A percentile compares a stretch with the other conserved stretches of the same genome.
Conservation (phyloP, 1,140 invertebrate species). For the Danaus plexippus region DNA sequence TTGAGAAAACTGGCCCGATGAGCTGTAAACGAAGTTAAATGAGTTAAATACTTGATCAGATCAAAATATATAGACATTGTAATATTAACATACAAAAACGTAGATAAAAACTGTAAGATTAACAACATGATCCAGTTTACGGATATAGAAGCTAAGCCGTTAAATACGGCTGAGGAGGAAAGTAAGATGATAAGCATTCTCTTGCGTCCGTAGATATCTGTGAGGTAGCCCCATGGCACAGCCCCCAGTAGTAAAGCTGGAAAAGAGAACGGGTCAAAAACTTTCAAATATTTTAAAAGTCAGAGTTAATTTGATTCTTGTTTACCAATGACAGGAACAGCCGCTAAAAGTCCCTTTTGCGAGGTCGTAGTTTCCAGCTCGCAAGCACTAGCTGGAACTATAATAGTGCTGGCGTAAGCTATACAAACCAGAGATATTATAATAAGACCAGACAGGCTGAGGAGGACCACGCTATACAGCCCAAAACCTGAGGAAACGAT, state of each 20-base stretch:
- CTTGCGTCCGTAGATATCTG: slow-evolving; percentile 75
- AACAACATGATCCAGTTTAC: slow-evolving; percentile 56
- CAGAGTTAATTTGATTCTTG: slow-evolving; percentile 1
- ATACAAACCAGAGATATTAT: slow-evolving; percentile 40
- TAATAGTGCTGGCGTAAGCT: slow-evolving; percentile 32
- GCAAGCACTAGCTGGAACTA: slow-evolving; percentile 48
- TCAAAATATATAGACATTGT: no score
- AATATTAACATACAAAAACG: slow-evolving; percentile 39
- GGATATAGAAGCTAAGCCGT: slow-evolving; percentile 40
- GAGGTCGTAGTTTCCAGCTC: slow-evolving; percentile 41
- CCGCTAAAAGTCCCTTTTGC: slow-evolving; percentile 46
- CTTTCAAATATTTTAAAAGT: not conserved
- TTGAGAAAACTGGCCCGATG: slow-evolving; percentile 35
- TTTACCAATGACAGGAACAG: slow-evolving; percentile 46
- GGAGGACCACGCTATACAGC: slow-evolving; percentile 38
- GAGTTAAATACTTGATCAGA: no score
- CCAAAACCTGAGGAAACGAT: slow-evolving; percentile 38
- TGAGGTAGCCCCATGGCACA: slow-evolving; percentile 80
- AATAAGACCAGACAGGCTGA: slow-evolving; percentile 27
- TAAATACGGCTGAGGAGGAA: slow-evolving; percentile 23
- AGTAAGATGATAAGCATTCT: slow-evolving; percentile 65
- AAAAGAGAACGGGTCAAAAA: not conserved
- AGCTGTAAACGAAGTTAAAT: slow-evolving; percentile 15
- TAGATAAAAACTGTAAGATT: slow-evolving; percentile 38
- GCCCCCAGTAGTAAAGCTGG: slow-evolving; percentile 73